Percentiles rank a stretch among this genome's conserved stretches.
phyloP scores from a whole-genome alignment of 1,140 invertebrate species.

The Alviniconcha marisindica region DNA sequence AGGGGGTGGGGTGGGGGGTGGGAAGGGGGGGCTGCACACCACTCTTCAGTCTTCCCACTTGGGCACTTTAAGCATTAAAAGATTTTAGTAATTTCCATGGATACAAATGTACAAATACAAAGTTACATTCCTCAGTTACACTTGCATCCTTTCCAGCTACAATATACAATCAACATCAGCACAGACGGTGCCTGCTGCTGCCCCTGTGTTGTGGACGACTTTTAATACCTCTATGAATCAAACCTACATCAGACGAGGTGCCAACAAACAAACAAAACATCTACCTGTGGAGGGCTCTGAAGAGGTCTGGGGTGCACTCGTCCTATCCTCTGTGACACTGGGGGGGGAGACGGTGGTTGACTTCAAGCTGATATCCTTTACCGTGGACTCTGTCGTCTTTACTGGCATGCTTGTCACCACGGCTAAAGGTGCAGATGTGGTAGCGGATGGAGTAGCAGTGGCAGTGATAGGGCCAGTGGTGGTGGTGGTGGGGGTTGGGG shows the following conservation, averaged over 20 bases:
- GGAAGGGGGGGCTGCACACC: too few species aligned
- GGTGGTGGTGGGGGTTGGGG: not conserved
- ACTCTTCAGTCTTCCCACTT: too few species aligned
- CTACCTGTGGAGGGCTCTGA: not conserved
- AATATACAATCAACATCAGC: not conserved
- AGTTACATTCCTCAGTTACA: not conserved
- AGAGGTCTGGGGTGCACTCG: not conserved
- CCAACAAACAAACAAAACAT: too few species aligned
- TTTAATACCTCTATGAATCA: too few species aligned
- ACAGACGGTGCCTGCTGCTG: not conserved
- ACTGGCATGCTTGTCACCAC: not conserved
- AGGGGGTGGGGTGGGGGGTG: too few species aligned
- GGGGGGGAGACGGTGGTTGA: not conserved
- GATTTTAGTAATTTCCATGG: not conserved
- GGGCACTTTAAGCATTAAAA: too few species aligned
- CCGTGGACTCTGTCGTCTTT: slow-evolving; percentile 2
- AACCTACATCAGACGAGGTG: too few species aligned
- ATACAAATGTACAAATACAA: not conserved
- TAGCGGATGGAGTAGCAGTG: not conserved
- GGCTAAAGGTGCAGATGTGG: too few species aligned
- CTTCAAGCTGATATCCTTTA: slow-evolving; percentile 3
- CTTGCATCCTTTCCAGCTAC: not conserved
- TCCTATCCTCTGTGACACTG: not conserved
- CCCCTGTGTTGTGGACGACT: not conserved
- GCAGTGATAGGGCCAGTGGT: not conserved